Evolutionary conservation across 2,888 invertebrate genomes (phyloP).

Genomic region (Julus scanicus): DNA sequence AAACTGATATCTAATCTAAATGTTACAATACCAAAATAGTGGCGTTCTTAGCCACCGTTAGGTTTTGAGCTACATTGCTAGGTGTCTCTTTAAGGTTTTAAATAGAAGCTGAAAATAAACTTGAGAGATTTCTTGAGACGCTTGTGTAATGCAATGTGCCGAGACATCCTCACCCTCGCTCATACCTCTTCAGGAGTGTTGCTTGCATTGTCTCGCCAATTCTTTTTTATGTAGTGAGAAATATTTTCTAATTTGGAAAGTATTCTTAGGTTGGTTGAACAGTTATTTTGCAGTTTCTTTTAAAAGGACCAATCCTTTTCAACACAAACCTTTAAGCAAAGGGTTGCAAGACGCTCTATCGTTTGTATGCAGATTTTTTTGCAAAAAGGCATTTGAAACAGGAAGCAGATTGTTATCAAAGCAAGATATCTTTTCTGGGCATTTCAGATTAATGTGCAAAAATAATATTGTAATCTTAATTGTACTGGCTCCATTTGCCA

Average conservation of each 20-base stretch:
- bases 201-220: not conserved
- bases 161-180: not conserved
- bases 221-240: not conserved
- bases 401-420: conserved; percentile 25
- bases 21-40: no score
- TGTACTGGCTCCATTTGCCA: not conserved
- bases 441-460: not conserved
- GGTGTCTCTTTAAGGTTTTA: not conserved
- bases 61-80: not conserved
- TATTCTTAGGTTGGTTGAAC: not conserved
- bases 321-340: not conserved
- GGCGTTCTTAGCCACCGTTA: not conserved
- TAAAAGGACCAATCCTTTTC: not conserved
- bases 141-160: conserved; percentile 24
- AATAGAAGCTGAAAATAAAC: conserved; percentile 19
- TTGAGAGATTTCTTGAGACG: not conserved
- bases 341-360: not conserved
- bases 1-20: no score
- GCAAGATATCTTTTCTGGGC: conserved; percentile 9
- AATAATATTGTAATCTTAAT: not conserved
- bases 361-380: not conserved
- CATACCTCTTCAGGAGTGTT: not conserved
- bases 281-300: not conserved
- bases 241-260: conserved; percentile 11
- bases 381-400: not conserved